Base-by-base conservation (phyloP, 2,888 invertebrate genomes). In the Zele albiditarsus region DNA sequence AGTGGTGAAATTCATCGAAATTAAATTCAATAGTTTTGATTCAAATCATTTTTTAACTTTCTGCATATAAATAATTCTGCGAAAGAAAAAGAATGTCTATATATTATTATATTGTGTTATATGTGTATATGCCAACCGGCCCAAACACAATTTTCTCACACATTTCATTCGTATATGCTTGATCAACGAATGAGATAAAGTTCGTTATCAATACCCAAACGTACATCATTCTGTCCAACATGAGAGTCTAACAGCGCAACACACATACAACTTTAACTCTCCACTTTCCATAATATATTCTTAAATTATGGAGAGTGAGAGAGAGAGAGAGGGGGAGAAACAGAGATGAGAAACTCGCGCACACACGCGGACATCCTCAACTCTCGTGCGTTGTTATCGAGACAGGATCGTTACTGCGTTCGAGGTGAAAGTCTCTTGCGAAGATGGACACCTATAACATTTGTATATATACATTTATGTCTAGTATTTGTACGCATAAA, bases 211-310 rank as follows among this genome's bases (percentile, higher is more conserved):
- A 74, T 62, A 12, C 20, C 46, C 33, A 49, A 69, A 69, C 74
- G 74, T 74, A 69, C 68, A 69, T 74, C 74, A 74, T 74, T 53
- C 74, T 74, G 74, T 69, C 74, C 60, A 62, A 69, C 73, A 68
- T 49, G 20, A 27, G 28, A 53, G 38, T 68, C n/a, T 62, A 62
- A 31, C 28, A 31, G 16, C 57, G 14, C 5, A 58, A 58, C 57
- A 62, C 63, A 65, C 65, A 62, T 71, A 53, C 65, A 31, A 53
- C 53, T 27, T 27, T 4, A n/a, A 60, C 33, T 65, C 69, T 74
- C 78, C 73, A 79, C 79, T 80, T 80, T 80, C 79, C 78, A 80
- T 80, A 80, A 80, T 80, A 79, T 80, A 80, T 80, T 80, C 79
- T 76, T 77, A 73, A 79, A 80, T 79, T 79, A 76, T 77, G 76